Evolutionary conservation across 2,113 vertebrate species (phyloP).

Genomic region (Microtus montanus): DNA sequence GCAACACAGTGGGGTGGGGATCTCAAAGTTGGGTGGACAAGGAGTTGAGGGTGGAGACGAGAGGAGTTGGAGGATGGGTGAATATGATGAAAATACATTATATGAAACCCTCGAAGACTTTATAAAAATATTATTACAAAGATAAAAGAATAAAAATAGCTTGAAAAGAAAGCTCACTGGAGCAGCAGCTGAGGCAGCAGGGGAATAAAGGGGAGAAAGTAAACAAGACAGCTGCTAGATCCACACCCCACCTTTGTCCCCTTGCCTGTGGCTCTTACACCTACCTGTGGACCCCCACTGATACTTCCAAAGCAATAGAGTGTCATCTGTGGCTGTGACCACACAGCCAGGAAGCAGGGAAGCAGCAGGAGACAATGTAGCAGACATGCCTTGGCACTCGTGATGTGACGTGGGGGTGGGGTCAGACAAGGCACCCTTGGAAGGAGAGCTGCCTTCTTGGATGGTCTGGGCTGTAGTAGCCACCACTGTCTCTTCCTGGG

Average conservation of each 20-base stretch:
- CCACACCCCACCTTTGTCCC: not conserved
- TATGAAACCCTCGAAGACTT: not conserved
- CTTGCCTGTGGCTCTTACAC: not conserved
- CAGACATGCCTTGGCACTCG: fast-evolving
- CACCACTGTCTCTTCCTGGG: not conserved
- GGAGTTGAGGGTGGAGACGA: not conserved
- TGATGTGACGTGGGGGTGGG: not conserved
- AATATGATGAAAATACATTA: not conserved
- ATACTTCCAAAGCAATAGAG: not conserved
- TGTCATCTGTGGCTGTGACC: not conserved
- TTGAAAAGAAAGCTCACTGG: not conserved
- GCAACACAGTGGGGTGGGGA: not conserved
- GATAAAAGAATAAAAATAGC: not conserved
- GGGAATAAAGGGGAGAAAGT: not conserved
- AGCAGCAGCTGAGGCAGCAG: not conserved
- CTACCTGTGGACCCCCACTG: not conserved
- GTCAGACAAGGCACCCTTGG: too few species aligned
- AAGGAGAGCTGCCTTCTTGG: not conserved
- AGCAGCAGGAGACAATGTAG: fast-evolving
- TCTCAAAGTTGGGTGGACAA: not conserved
- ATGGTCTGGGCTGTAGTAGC: not conserved
- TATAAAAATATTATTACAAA: not conserved
- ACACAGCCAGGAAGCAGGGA: not conserved
- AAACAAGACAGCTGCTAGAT: not conserved
- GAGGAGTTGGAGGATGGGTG: not conserved